Conservation (phyloP, 2,797 vertebrate species). For the Propithecus deckenii region DNA sequence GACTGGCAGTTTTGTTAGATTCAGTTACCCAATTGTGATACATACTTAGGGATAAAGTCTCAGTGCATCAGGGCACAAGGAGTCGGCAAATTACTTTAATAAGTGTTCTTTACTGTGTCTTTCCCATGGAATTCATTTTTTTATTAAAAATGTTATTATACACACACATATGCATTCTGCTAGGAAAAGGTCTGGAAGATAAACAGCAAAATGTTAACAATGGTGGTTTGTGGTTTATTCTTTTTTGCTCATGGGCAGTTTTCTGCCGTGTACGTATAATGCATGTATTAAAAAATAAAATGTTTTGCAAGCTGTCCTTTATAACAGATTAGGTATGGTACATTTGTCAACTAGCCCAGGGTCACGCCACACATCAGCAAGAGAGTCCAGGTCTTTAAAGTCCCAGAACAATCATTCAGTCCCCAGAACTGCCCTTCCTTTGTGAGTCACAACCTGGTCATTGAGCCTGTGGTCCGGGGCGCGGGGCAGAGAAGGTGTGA, state of each 20-base stretch:
- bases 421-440: constrained; percentile 10
- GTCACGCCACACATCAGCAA: background rate
- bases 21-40: background rate
- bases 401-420: background rate
- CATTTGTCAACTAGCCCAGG: constrained; percentile 16
- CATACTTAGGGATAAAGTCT: background rate
- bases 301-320: constrained; percentile 2
- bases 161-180: background rate
- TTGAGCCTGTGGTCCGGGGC: background rate
- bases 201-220: background rate
- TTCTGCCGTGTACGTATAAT: background rate
- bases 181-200: constrained; percentile 4
- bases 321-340: background rate
- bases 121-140: background rate
- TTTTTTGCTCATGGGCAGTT: background rate
- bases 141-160: background rate
- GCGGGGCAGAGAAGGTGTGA: background rate
- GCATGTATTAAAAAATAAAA: constrained; percentile 11
- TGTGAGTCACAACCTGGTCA: background rate
- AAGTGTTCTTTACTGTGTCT: background rate
- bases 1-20: background rate
- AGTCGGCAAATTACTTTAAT: constrained; percentile 28
- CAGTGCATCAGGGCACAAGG: background rate
- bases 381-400: background rate
- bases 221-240: background rate